Evolutionary conservation across 2,113 vertebrate species (phyloP).

Genomic region (Myanophis thanlyinensis): DNA sequence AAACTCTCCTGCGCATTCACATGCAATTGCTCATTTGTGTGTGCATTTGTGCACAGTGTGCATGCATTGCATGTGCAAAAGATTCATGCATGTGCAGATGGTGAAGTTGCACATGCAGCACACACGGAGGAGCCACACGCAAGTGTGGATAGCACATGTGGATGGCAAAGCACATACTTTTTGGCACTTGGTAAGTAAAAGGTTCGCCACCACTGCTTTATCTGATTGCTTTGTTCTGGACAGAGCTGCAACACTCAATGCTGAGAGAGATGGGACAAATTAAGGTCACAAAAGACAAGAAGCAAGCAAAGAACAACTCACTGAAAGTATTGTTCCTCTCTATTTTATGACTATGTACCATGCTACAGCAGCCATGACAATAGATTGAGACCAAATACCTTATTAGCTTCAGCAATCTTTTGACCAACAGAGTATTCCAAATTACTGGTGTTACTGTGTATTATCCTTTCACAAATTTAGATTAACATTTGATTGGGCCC

Average conservation of each 20-base stretch:
- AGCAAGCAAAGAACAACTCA: background rate
- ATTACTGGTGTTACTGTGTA: slow-evolving; percentile 1
- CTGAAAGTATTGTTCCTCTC: background rate
- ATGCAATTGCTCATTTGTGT: no score
- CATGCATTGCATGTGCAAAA: no score
- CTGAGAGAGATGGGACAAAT: no score
- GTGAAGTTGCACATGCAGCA: no score
- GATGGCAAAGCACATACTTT: no score
- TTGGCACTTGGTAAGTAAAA: no score
- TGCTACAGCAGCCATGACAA: background rate
- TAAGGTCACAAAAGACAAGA: background rate
- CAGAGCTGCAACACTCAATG: background rate
- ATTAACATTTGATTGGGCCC: background rate
- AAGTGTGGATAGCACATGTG: no score
- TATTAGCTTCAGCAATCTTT: background rate
- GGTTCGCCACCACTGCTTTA: no score
- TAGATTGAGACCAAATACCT: background rate
- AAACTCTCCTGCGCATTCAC: no score
- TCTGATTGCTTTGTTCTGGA: background rate
- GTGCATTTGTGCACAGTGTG: no score
- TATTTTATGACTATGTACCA: background rate
- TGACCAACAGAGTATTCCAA: background rate
- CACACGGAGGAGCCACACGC: no score
- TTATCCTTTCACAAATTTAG: background rate
- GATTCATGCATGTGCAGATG: no score